A percentile compares a stretch with the other conserved stretches of the same genome.
Conservation (phyloP, 2,113 vertebrate species). For the Archocentrus centrarchus region DNA sequence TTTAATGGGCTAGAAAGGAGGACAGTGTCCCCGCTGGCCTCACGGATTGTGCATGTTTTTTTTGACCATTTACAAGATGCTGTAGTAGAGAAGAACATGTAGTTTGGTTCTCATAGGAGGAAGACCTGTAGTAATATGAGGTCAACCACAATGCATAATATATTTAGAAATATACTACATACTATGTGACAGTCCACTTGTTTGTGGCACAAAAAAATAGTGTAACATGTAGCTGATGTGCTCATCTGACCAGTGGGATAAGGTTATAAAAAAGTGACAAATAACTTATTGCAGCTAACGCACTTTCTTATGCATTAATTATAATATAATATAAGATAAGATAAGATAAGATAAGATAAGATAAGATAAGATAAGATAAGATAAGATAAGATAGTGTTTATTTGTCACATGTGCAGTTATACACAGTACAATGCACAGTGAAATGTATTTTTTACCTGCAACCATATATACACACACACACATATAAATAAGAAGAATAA, state of each 20-base stretch:
- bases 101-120: conserved; percentile 36
- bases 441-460: too few species aligned
- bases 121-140: conserved; percentile 41
- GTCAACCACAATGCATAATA: conserved; percentile 59
- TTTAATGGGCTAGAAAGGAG: conserved; percentile 53
- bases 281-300: background rate
- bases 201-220: conserved; percentile 19
- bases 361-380: too few species aligned
- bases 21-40: conserved; percentile 40
- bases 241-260: background rate
- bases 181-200: conserved; percentile 41
- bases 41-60: conserved; percentile 27
- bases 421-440: too few species aligned
- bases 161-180: conserved; percentile 11
- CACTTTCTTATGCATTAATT: background rate
- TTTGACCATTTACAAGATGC: conserved; percentile 44
- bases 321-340: too few species aligned
- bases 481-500: too few species aligned
- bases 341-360: too few species aligned
- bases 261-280: background rate
- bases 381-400: too few species aligned
- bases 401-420: too few species aligned
- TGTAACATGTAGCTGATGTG: background rate
- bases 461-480: too few species aligned
- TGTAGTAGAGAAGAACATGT: conserved; percentile 15